Conservation (phyloP, 2,797 vertebrate genomes). For the Lateolabrax maculatus region DNA sequence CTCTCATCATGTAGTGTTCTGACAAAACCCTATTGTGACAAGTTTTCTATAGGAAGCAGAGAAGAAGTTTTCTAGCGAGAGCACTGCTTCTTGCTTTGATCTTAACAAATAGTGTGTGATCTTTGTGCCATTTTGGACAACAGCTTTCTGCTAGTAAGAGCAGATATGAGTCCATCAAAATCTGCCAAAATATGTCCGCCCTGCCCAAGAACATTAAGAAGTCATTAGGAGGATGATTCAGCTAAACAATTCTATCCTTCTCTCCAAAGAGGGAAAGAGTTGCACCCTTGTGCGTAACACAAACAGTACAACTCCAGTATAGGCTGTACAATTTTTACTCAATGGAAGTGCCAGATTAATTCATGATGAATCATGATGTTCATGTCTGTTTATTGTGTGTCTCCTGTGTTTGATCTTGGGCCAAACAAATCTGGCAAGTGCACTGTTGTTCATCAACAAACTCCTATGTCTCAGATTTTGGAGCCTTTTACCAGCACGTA, state of each 20-base stretch:
- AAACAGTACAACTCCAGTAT: neutral
- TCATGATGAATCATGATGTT: slow-evolving; percentile 7
- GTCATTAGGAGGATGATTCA: slow-evolving; percentile 43
- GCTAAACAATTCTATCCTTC: slow-evolving; percentile 17
- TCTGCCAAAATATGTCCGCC: slow-evolving; percentile 16
- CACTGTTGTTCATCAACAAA: slow-evolving; percentile 3
- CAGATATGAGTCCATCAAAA: slow-evolving; percentile 42
- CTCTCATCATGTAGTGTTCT: slow-evolving; percentile 1
- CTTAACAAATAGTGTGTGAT: slow-evolving; percentile 22
- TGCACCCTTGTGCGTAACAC: neutral
- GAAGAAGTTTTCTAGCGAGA: slow-evolving; percentile 31
- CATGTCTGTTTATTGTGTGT: neutral
- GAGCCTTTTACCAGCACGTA: neutral
- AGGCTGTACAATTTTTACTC: neutral
- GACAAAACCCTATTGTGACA: slow-evolving; percentile 10
- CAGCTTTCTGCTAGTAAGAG: slow-evolving; percentile 35
- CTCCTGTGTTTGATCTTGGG: neutral
- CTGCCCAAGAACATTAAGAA: slow-evolving; percentile 46
- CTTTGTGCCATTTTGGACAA: slow-evolving; percentile 34
- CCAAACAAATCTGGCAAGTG: neutral
- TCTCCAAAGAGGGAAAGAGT: slow-evolving; percentile 1
- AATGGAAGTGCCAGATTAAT: no score
- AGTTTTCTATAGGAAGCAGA: neutral
- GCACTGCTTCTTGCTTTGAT: slow-evolving; percentile 40
- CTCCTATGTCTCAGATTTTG: neutral